Percentiles rank a stretch among this genome's conserved stretches.
These are phyloP conservation scores for Apamea anceps DNA, from an alignment of 2,888 invertebrate genomes.

Conservation along the genomic window DNA sequence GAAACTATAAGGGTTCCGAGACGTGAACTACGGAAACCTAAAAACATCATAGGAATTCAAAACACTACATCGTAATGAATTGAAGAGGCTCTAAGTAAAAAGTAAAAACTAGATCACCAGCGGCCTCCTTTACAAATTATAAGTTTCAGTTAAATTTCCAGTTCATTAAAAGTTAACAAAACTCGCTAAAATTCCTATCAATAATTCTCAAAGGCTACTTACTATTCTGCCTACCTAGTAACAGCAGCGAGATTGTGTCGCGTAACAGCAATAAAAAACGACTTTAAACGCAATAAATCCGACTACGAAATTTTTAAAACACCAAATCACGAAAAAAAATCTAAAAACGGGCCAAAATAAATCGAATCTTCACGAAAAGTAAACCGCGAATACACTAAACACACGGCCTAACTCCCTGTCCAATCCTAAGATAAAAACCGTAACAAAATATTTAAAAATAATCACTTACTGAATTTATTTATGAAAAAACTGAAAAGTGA, in stretches of 20 bases:
- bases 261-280: not conserved
- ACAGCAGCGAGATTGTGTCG: not conserved
- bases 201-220: not conserved
- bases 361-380: not conserved
- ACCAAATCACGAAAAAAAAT: too few relatives aligned
- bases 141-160: not conserved
- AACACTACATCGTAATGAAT: not conserved
- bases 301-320: not conserved
- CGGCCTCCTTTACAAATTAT: not conserved
- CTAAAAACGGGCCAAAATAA: not conserved
- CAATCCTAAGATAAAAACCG: slow-evolving; percentile 8
- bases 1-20: too few relatives aligned
- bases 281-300: not conserved
- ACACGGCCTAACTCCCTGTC: not conserved
- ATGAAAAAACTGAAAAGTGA: not conserved
- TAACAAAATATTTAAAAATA: not conserved
- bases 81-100: not conserved
- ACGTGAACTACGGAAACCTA: not conserved
- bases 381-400: not conserved
- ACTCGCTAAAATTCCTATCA: not conserved
- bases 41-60: not conserved
- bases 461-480: not conserved
- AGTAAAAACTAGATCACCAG: not conserved
- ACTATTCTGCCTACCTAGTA: not conserved
- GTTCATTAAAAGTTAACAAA: slow-evolving; percentile 7